phyloP scores from a whole-genome alignment of 2,797 vertebrate genomes.

The Esox lucius region DNA sequence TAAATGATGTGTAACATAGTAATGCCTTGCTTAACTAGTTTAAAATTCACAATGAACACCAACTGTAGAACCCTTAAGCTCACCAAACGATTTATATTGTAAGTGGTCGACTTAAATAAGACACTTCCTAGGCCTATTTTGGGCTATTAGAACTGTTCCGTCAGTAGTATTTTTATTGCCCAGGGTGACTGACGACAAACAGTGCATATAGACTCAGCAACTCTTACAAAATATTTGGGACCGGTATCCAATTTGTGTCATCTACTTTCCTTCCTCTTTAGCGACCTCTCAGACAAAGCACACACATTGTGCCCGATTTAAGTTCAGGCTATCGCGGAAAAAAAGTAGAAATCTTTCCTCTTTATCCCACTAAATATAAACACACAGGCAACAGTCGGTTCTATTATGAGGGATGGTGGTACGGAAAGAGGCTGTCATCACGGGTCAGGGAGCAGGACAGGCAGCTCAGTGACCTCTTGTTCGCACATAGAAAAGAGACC shows the following conservation, averaged over 20 bases:
- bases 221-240: slow-evolving; percentile 54
- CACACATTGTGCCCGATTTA: slow-evolving; percentile 74
- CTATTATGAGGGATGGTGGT: slow-evolving; percentile 84
- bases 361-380: slow-evolving; percentile 84
- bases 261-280: slow-evolving; percentile 43
- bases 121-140: neutral
- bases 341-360: slow-evolving; percentile 68
- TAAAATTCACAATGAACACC: neutral
- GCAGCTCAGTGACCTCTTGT: slow-evolving; percentile 86
- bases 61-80: neutral
- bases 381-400: slow-evolving; percentile 85
- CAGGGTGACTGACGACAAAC: slow-evolving; percentile 57
- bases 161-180: slow-evolving; percentile 56
- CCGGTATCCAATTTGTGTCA: slow-evolving; percentile 55
- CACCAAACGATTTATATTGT: slow-evolving; percentile 4
- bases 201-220: slow-evolving; percentile 40
- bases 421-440: slow-evolving; percentile 88
- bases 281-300: slow-evolving; percentile 65
- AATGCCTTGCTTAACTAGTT: neutral
- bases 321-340: slow-evolving; percentile 60
- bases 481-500: slow-evolving; percentile 87
- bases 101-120: slow-evolving; percentile 12
- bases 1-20: neutral
- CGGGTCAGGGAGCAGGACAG: slow-evolving; percentile 90
- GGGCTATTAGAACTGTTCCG: slow-evolving; percentile 11